phyloP scores from a whole-genome alignment of 2,888 invertebrate species.

The Onthophagus sagittarius region DNA sequence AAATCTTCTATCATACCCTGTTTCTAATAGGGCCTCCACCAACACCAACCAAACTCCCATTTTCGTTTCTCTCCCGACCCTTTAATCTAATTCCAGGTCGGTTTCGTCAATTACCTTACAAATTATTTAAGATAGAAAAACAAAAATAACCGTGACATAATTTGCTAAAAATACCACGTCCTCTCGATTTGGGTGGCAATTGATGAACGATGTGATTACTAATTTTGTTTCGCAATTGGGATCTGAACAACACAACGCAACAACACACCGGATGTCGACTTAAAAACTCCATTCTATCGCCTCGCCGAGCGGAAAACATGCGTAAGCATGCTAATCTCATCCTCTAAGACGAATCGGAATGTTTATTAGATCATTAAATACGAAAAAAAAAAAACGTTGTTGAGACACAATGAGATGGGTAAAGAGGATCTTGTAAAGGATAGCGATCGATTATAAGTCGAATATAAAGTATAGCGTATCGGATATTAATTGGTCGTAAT shows the following conservation, averaged over 20 bases:
- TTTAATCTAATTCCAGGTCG: constrained; percentile 22
- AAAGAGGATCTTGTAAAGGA: too few species aligned
- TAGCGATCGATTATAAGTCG: neutral
- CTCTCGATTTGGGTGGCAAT: neutral
- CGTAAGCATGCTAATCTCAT: neutral
- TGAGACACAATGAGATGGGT: neutral
- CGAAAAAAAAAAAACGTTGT: neutral
- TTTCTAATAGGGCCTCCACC: constrained; percentile 50
- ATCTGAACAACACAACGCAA: neutral
- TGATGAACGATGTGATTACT: neutral
- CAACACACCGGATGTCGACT: neutral
- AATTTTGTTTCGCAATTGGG: neutral
- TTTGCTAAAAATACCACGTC: neutral
- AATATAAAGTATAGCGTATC: constrained; percentile 11
- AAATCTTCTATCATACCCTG: constrained; percentile 49
- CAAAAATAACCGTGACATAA: neutral
- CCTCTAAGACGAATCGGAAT: neutral
- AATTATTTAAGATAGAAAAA: neutral
- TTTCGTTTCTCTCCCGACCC: constrained; percentile 1
- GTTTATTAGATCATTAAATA: neutral
- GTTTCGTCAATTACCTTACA: constrained; percentile 4
- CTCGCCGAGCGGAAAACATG: neutral
- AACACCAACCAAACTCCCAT: neutral
- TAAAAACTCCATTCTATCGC: neutral
- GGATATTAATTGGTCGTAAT: constrained; percentile 26